These are phyloP conservation scores for Paedocypris micromegethes DNA, from an alignment of 2,797 vertebrate species.

Conservation along the genomic window DNA sequence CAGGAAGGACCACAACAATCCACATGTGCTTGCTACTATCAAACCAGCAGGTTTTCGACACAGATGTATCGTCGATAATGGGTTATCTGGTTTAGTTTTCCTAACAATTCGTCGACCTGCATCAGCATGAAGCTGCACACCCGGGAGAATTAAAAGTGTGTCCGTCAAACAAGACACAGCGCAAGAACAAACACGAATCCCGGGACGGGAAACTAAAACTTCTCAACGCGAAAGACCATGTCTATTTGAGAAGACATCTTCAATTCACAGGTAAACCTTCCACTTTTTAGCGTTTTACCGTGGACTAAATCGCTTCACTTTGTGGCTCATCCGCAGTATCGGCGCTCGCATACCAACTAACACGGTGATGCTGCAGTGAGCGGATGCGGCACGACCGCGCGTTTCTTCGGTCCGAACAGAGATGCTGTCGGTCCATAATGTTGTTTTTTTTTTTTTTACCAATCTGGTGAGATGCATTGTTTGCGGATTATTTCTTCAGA, in stretches of 20 bases:
- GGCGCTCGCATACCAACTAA: conserved; percentile 18
- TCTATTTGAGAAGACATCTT: conserved; percentile 21
- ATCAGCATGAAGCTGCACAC: neutral
- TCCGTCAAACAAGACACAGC: conserved; percentile 14
- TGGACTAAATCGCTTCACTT: conserved; percentile 14
- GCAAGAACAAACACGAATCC: conserved; percentile 15
- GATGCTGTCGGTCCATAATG: neutral
- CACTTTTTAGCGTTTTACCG: neutral
- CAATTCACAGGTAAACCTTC: conserved; percentile 29
- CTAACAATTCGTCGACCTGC: neutral
- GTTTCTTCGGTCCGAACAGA: neutral
- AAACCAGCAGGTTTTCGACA: too few species aligned
- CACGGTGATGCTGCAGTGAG: conserved; percentile 18
- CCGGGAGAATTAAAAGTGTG: conserved; percentile 5
- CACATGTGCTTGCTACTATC: too few species aligned
- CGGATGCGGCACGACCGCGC: neutral
- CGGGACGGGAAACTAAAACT: conserved; percentile 35
- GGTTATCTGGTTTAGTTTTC: neutral
- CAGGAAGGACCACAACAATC: too few species aligned
- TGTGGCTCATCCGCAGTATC: conserved; percentile 12
- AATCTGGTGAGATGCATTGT: too few species aligned
- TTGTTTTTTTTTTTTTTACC: neutral
- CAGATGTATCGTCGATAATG: neutral
- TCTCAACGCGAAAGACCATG: conserved; percentile 19
- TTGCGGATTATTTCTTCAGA: too few species aligned